Evolutionary conservation across 2,888 invertebrate species (phyloP), one percentile per base, ranked within the genome.

Genomic region (Notodonta ziczac): DNA sequence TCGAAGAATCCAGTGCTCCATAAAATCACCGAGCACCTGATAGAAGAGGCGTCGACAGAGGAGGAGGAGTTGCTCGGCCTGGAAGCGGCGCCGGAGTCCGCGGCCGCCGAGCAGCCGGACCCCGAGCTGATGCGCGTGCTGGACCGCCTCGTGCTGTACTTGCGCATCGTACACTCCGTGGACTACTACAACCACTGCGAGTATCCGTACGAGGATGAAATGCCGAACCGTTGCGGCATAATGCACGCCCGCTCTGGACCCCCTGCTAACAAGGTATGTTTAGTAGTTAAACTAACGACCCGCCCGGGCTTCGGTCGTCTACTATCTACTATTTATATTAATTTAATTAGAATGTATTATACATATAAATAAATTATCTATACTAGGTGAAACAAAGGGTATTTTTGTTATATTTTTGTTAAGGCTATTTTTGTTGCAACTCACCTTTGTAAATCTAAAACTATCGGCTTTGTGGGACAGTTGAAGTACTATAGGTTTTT

Each of bases 121-220:
- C 93, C 93, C 0, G 92, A 91, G 52, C 77, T 93, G 46, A 77
- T 97, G 65, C 94, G 96, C 66, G 98, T 98, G 62, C 79, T 96
- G 58, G 96, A 96, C 80, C 95, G 97, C 56, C 95, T 99, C 64
- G 96, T 99, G 57, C 87, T 99, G 58, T 99, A 99, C 86, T 93
- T 99, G 78, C 96, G 99, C 57, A 95, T 99, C 55, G 99, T 99
- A 0, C 99, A 99, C 88, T 99, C 99, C 0, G 97, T 99, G 59
- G 99, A 99, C 89, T 99, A 98, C 87, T 99, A 99, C 92, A 99
- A 99, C 91, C 98, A 98, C 83, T 98, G 98, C 83, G 99, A 99
- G 84, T 99, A 99, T 90, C 98, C 99, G 0, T 98, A 99, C 80
- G 99, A 99, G 88, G 99, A 99, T 86, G 99, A 99, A 89, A 99